These are phyloP conservation scores for Elachura formosa DNA, from an alignment of 2,113 vertebrate species.

Conservation along the genomic window DNA sequence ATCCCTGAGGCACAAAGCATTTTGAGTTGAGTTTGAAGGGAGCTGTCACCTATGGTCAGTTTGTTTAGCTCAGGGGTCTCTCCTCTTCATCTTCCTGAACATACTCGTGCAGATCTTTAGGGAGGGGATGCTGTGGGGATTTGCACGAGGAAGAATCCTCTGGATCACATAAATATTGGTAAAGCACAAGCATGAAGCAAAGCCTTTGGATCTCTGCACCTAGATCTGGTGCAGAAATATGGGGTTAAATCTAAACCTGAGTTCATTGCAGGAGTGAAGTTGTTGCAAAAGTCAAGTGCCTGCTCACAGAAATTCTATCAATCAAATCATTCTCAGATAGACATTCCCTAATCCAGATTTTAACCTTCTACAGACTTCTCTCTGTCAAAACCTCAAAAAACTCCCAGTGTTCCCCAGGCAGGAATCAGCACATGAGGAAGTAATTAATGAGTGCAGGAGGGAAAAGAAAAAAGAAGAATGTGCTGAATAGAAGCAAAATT, in stretches of 20 bases:
- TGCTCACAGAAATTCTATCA: not conserved
- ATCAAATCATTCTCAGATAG: not conserved
- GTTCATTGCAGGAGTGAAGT: not conserved
- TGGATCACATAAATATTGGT: not conserved
- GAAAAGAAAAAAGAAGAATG: not conserved
- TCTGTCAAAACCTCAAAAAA: not conserved
- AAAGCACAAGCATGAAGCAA: not conserved
- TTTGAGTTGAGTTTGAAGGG: not conserved
- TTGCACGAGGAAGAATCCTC: not conserved
- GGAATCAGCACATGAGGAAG: slow-evolving; percentile 29
- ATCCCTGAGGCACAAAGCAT: not conserved
- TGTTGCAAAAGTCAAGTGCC: not conserved
- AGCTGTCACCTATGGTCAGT: not conserved
- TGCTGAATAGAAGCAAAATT: slow-evolving; percentile 30
- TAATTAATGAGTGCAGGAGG: slow-evolving; percentile 26
- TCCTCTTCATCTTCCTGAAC: not conserved
- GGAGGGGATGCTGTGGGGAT: not conserved
- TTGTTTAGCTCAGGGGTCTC: not conserved
- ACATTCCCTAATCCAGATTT: not conserved
- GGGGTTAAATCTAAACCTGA: not conserved
- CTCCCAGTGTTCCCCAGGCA: not conserved
- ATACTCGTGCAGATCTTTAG: rapidly evolving
- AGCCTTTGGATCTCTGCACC: not conserved
- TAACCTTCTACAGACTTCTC: not conserved
- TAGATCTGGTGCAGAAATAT: not conserved